Base-by-base conservation (phyloP, 2,797 vertebrate genomes). In the Halcyon leucocephala region DNA sequence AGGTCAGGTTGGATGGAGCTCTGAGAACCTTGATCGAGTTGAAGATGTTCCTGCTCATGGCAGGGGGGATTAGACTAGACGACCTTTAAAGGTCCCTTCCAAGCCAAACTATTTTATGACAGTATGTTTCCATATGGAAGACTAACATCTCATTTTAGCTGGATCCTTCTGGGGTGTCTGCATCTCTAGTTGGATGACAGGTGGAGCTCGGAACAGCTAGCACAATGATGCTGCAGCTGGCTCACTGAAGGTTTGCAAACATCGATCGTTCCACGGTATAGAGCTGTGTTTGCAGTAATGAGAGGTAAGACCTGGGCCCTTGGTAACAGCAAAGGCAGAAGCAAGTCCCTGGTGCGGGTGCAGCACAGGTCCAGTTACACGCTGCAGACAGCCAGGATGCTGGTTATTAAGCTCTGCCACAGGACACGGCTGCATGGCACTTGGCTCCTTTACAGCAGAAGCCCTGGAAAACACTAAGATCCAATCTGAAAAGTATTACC, bases 351-450 rank as follows among this genome's bases (percentile, higher is more conserved):
- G 46, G 29, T 54, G 55, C 2, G 1, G 3, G 61, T 4, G 21
- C 73, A 26, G 10, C 17, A 29, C 71, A 39, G 86, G 52, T 37
- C 57, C 1, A 2, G 39, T 8, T 26, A 15, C 0, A 0, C 2
- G 7, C 54, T 44, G 55, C 67, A 77, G 67, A 19, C 48, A 65
- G 31, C 12, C 2, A 1, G 33, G 33, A 52, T 48, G 76, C 28
- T n/a, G 48, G 57, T 26, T 60, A 18, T 12, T 5, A 37, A 72
- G 29, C 28, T 41, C 82, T 69, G 71, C 49, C 8, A 1, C 9
- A 37, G 41, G 12, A 37, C 65, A n/a, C 8, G 35, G 42, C 49
- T 54, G 65, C 26, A 3, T 2, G 2, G 46, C 17, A 21, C 46
- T 51, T 37, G 51, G 44, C 57, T 67, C 54, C 70, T n/a, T 54